Evolutionary conservation across 2,797 vertebrate species (phyloP).

Genomic region (Anomalospiza imberbis): DNA sequence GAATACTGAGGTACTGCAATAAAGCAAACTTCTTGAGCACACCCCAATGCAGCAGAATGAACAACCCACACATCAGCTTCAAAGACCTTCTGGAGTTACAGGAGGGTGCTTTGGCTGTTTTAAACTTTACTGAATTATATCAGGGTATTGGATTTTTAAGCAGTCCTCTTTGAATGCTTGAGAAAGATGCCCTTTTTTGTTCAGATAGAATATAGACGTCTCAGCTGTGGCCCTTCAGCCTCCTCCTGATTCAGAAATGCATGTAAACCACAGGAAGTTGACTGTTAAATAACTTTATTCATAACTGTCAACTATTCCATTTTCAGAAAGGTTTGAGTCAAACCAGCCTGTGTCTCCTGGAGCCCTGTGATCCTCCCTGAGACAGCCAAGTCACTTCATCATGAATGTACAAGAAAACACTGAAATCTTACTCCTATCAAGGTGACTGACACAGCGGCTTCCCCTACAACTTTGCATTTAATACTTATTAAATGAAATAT

Average conservation of each 20-base stretch:
- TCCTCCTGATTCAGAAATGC: slow-evolving; percentile 41
- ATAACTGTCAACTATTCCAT: slow-evolving; percentile 56
- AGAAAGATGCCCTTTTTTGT: not conserved
- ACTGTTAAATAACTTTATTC: slow-evolving; percentile 64
- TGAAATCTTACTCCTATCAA: not conserved
- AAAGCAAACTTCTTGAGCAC: not conserved
- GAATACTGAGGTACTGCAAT: not conserved
- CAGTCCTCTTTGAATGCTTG: not conserved
- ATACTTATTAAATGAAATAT: not conserved
- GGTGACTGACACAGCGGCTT: not conserved
- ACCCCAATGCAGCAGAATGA: not conserved
- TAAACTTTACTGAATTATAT: not conserved
- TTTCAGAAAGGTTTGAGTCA: slow-evolving; percentile 60
- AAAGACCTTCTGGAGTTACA: not conserved
- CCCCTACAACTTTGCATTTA: not conserved
- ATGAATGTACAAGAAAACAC: not conserved
- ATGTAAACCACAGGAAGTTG: slow-evolving; percentile 60
- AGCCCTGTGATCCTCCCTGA: not conserved
- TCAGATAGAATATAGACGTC: not conserved
- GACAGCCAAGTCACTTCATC: not conserved
- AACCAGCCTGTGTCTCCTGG: slow-evolving; percentile 2
- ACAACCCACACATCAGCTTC: not conserved
- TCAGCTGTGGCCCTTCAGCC: slow-evolving; percentile 28
- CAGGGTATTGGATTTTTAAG: not conserved
- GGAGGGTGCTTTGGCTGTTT: not conserved